A percentile compares a stretch with the other conserved stretches of the same genome.
Evolutionary conservation across 2,888 invertebrate species (phyloP).

Genomic region (Euzetes globulus): DNA sequence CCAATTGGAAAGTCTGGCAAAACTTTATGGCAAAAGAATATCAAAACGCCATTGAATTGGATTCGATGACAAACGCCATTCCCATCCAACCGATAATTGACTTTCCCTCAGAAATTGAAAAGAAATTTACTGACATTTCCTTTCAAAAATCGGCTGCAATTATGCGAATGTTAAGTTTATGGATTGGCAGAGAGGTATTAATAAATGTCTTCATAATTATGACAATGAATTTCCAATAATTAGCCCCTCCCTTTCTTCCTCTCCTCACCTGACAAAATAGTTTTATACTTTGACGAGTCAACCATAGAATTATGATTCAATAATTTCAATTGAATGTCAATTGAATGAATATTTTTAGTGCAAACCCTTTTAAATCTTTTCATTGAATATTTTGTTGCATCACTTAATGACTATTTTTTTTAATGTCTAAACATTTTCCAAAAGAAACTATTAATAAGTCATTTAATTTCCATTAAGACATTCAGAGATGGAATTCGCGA

Average conservation of each 20-base stretch:
- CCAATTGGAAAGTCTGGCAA: constrained; percentile 72
- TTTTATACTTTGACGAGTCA: too few relatives aligned
- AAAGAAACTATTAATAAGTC: constrained; percentile 41
- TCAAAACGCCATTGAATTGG: constrained; percentile 64
- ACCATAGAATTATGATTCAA: too few relatives aligned
- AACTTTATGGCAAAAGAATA: constrained; percentile 65
- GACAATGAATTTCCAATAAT: too few relatives aligned
- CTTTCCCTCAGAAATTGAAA: constrained; percentile 70
- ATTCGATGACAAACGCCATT: constrained; percentile 74
- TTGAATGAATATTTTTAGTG: too few relatives aligned
- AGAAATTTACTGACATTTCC: constrained; percentile 81
- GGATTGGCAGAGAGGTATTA: constrained; percentile 59
- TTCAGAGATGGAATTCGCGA: constrained; percentile 85
- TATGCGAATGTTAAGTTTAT: constrained; percentile 77
- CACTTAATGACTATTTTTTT: too few relatives aligned
- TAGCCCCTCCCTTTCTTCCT: too few relatives aligned
- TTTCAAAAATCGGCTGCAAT: constrained; percentile 87
- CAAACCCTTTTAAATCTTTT: too few relatives aligned
- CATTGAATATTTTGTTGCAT: too few relatives aligned
- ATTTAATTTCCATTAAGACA: constrained; percentile 51
- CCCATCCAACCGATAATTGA: constrained; percentile 77
- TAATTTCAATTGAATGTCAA: too few relatives aligned
- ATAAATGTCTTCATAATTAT: too few relatives aligned
- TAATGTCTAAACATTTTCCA: neutral
- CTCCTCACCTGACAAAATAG: too few relatives aligned